Evolutionary conservation across 2,888 invertebrate species (phyloP), one percentile per base, ranked within the genome.

Genomic region (Sarcophaga caerulescens): DNA sequence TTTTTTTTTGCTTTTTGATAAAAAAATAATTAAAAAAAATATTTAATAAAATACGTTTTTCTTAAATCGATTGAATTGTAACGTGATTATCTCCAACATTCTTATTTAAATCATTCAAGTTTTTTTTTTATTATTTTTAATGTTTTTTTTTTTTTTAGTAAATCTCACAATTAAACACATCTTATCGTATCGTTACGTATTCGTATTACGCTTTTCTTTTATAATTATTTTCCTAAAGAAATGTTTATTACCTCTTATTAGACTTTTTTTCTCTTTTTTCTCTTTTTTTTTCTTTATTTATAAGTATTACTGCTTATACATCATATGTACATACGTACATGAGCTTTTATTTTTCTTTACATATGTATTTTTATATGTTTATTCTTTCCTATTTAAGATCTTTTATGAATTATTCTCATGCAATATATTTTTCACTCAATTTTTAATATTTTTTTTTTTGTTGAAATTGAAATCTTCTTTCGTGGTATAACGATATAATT

Each of bases 251-350:
- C 19, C 17, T 66, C 45, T 52, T 52, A 17, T 52, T 14, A 52
- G 52, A 52, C 19, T 57, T 60, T 6, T 6, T 47, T 77, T 47
- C 4, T 14, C 14, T 47, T 14, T 14, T 14, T 52, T 19, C 62
- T 65, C 11, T 59, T 57, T 17, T 70, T 69, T 8, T 45, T 57
- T 19, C 21, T 19, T 44, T 63, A 25, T 44, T 63, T 79, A 69
- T 45, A 57, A 79, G 69, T 84, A 79, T 79, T 78, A 73, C 11
- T 81, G 14, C 5, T 70, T 19, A 35, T 35, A 35, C 6, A 35
- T 35, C 35, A 8, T 35, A 35, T 35, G 8, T 35, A 35, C 35
- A 35, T 35, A 35, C 35, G 6, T 35, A 35, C 35, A 35, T 35
- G 8, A 6, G 8, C 35, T 77, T 66, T 23, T 45, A 45, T 63